Evolutionary conservation across 2,888 invertebrate genomes (phyloP).

Genomic region (Eupithecia pulchellata): DNA sequence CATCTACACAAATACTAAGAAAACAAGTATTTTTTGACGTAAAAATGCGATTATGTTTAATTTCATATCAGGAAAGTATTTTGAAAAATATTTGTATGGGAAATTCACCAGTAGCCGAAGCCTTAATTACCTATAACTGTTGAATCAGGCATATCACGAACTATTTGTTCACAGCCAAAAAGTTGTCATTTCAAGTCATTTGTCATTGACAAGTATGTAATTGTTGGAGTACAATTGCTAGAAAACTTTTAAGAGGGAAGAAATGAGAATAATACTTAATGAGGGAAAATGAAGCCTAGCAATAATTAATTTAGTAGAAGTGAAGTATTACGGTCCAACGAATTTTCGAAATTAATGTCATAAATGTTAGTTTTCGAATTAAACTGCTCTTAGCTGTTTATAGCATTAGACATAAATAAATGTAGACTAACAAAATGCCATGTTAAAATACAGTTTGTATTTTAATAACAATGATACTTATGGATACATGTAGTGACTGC

Average conservation of each 20-base stretch:
- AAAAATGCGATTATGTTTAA: no score
- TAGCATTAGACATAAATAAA: neutral
- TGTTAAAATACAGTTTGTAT: neutral
- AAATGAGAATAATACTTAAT: neutral
- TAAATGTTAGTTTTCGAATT: neutral
- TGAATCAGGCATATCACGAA: neutral
- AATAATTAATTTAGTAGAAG: neutral
- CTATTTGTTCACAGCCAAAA: neutral
- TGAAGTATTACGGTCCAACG: slow-evolving; percentile 2
- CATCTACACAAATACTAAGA: no score
- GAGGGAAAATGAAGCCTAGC: neutral
- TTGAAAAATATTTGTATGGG: no score
- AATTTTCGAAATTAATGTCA: neutral
- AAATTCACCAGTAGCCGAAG: no score
- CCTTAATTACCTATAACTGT: neutral
- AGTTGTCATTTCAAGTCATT: neutral
- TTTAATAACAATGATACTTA: neutral
- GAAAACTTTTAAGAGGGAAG: neutral
- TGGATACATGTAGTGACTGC: neutral
- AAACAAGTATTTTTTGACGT: no score
- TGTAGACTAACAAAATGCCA: neutral
- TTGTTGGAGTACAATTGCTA: neutral
- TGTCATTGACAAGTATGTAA: neutral
- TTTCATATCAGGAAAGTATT: no score
- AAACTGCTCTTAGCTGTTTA: neutral